phyloP scores from a whole-genome alignment of 1,140 invertebrate species.

The Scaptomyza hsui region DNA sequence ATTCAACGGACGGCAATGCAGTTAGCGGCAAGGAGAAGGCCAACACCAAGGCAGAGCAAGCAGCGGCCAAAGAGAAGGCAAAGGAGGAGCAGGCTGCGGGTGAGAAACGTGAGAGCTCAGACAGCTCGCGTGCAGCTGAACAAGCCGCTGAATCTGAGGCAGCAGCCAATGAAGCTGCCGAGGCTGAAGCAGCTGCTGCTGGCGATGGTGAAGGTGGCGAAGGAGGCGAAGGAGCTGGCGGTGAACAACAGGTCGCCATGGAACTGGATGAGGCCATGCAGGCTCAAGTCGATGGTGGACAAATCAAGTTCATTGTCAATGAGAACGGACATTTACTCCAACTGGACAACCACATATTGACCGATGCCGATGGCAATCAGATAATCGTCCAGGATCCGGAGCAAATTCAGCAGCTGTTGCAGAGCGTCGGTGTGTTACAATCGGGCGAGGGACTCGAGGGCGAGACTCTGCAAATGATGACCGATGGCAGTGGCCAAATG shows the following conservation, averaged over 20 bases:
- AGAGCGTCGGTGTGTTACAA: conserved; percentile 82
- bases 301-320: conserved; percentile 84
- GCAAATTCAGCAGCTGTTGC: conserved; percentile 82
- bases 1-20: conserved; percentile 49
- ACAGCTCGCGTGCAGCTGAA: conserved; percentile 46
- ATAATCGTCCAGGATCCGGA: conserved; percentile 83
- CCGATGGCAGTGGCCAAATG: conserved; percentile 82
- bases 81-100: conserved; percentile 37
- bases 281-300: conserved; percentile 76
- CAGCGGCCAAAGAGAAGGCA: conserved; percentile 46
- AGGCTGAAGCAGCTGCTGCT: conserved; percentile 46
- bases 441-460: conserved; percentile 81
- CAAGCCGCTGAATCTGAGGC: conserved; percentile 40
- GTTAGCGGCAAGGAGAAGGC: conserved; percentile 42
- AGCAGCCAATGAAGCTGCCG: conserved; percentile 50
- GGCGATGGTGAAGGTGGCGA: conserved; percentile 50
- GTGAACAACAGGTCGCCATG: conserved; percentile 80
- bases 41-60: conserved; percentile 41
- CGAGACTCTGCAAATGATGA: conserved; percentile 83
- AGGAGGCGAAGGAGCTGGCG: conserved; percentile 47
- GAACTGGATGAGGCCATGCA: conserved; percentile 83
- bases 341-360: conserved; percentile 83
- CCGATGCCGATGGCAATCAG: conserved; percentile 83
- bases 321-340: conserved; percentile 82
- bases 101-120: conserved; percentile 43